Evolutionary conservation across 35 echinoderm and acorn worm genomes (phyloP).

Genomic region (Apostichopus californicus): DNA sequence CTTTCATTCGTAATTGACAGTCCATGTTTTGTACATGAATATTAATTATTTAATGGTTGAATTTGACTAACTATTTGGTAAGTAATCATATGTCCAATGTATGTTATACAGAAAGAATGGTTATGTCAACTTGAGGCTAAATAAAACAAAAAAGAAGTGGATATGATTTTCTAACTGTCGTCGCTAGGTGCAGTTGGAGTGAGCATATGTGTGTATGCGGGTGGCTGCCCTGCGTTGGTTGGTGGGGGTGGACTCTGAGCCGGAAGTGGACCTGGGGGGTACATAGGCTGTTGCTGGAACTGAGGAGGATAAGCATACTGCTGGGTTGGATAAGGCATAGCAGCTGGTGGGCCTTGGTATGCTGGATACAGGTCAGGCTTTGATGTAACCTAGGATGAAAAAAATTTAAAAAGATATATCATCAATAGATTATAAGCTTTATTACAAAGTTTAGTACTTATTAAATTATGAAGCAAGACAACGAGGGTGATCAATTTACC

Average conservation of each 20-base stretch:
- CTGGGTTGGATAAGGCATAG: conserved; percentile 46
- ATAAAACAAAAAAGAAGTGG: too few relatives aligned
- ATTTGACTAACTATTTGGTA: too few relatives aligned
- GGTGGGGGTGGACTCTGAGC: not conserved
- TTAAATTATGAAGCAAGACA: too few relatives aligned
- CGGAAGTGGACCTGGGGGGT: not conserved
- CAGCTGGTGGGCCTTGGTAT: conserved; percentile 3
- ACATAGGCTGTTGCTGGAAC: conserved; percentile 26
- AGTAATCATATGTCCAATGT: too few relatives aligned
- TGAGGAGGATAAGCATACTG: conserved; percentile 36
- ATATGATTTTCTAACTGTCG: not conserved
- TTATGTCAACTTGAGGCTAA: too few relatives aligned
- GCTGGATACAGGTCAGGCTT: conserved; percentile 64
- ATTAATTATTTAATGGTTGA: too few relatives aligned
- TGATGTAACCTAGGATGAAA: conserved; percentile 62
- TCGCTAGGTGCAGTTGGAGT: not conserved
- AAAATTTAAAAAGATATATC: not conserved
- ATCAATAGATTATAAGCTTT: too few relatives aligned
- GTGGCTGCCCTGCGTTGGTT: not conserved
- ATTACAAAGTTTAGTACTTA: too few relatives aligned
- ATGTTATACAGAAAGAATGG: too few relatives aligned
- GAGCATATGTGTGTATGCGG: not conserved
- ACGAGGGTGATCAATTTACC: too few relatives aligned
- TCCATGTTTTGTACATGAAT: too few relatives aligned
- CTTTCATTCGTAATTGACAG: too few relatives aligned